Conservation (phyloP, 2,888 invertebrate genomes). For the Acronicta alni region DNA sequence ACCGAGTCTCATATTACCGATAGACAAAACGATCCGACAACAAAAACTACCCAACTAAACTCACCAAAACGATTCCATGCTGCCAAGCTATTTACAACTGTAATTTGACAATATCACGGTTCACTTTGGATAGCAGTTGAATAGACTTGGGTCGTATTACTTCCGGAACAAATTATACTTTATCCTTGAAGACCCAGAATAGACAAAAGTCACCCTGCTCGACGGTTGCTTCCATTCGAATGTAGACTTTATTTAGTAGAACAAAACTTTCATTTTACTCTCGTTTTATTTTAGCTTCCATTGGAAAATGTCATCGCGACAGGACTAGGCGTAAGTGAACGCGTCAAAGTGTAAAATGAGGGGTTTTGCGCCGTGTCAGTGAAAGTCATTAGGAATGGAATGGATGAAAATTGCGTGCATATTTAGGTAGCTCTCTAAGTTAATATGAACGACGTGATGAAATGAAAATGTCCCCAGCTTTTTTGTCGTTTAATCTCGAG, state of each 20-base stretch:
- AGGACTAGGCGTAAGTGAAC: constrained; percentile 87
- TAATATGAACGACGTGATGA: constrained; percentile 83
- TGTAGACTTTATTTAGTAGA: constrained; percentile 71
- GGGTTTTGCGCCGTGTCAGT: constrained; percentile 87
- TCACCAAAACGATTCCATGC: constrained; percentile 47
- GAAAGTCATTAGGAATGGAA: constrained; percentile 89
- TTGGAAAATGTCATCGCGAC: constrained; percentile 85
- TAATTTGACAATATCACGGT: constrained; percentile 62
- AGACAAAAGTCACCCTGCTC: constrained; percentile 84
- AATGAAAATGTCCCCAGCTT: constrained; percentile 78
- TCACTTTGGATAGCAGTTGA: constrained; percentile 58
- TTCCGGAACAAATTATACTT: constrained; percentile 74
- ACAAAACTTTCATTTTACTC: constrained; percentile 63
- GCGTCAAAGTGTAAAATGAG: constrained; percentile 90
- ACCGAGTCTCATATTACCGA: constrained; percentile 86
- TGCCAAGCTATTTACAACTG: constrained; percentile 59
- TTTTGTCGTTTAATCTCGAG: constrained; percentile 68
- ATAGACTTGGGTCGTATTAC: constrained; percentile 68
- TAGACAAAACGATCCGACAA: constrained; percentile 80
- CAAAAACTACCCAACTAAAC: constrained; percentile 60
- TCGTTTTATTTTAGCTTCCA: constrained; percentile 72
- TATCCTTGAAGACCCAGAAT: constrained; percentile 85
- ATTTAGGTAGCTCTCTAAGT: constrained; percentile 83
- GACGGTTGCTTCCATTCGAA: constrained; percentile 59
- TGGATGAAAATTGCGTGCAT: constrained; percentile 88